Evolutionary conservation across 2,888 invertebrate genomes (phyloP), one percentile per base, ranked within the genome.

Genomic region (Plebejus melissa): DNA sequence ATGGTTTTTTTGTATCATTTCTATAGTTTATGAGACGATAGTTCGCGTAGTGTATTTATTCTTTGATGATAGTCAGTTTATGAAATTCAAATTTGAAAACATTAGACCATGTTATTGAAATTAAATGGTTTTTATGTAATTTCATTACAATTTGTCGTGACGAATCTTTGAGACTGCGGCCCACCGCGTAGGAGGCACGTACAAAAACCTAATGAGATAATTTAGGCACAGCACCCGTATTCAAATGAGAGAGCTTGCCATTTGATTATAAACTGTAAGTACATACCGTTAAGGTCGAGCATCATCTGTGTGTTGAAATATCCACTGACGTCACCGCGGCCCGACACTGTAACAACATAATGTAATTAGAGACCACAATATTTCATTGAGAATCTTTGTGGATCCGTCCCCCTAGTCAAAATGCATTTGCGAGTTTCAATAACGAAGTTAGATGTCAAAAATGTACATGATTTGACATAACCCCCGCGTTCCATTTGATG

Each of bases 261-360:
- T 60, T 76, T 71, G 79, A 77, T 78, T 76, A 65, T 82, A 69
- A 77, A 69, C 79, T 79, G 58, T 84, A 78, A 79, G 71, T 75
- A 88, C 93, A 84, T 82, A 93, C 93, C 93, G 84, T 92, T 91
- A 82, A 92, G 90, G 88, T 93, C 92, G 86, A 93, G 88, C 86
- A 92, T 88, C 93, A 93, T 91, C 86, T 92, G 93, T 79, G 93
- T 91, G 85, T 91, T 90, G 90, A 90, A 92, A 87, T 83, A 93
- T 84, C 88, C 87, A 87, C 86, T 88, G 86, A 91, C 91, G 91
- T 91, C 91, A 82, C 90, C 90, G 86, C 91, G 93, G 81, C 89
- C 90, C 84, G 93, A 86, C 85, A 90, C 93, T 93, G 92, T 80
- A 91, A 92, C 88, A 89, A 87, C 77, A 83, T 75, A 79, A 81